Evolutionary conservation across 2,888 invertebrate species (phyloP), one percentile per base, ranked within the genome.

Genomic region (Sinotaia quadrata): DNA sequence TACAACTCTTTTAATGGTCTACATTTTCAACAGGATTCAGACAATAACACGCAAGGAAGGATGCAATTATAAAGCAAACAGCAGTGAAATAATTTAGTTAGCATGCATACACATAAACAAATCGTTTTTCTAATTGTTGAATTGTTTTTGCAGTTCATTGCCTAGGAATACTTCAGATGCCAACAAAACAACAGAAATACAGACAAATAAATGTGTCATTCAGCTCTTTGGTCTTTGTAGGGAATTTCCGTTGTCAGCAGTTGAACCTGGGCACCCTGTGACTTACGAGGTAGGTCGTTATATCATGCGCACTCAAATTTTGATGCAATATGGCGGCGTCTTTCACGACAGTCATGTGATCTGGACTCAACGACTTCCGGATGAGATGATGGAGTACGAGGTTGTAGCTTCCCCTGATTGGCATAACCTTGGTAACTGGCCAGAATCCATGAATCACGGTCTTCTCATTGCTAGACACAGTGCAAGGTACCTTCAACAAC

Each of bases 391-490:
- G 37, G 58, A 61, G 36, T 72, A 69, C 59, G 69, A 69, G 29
- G 67, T 63, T 41, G 72, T 72, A 24, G 63, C 47, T 29, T 72
- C 72, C 67, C 72, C 72, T 63, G 72, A 72, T 33, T 72, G 72
- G 72, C 66, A 62, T 21, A 52, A 51, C 47, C 63, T 59, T 47
- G 72, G 72, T 36, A 52, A 27, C 18, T 72, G 72, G 72, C 72
- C 72, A 15, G 72, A 72, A 31, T 69, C 69, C 15, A 41, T 72
- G 41, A 72, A 72, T 41, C 72, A 69, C 49, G 62, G 62, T 3
- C 33, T 63, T 3, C 18, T 72, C 24, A 67, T 72, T 44, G 69
- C 69, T 5, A 61, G 69, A 34, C 51, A 59, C 21, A 56, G 61
- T n/a, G 66, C 69, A 0, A 21, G 34, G 18, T 72, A 72, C 33